phyloP scores from a whole-genome alignment of 1,140 invertebrate species.

The Hestina assimilis region DNA sequence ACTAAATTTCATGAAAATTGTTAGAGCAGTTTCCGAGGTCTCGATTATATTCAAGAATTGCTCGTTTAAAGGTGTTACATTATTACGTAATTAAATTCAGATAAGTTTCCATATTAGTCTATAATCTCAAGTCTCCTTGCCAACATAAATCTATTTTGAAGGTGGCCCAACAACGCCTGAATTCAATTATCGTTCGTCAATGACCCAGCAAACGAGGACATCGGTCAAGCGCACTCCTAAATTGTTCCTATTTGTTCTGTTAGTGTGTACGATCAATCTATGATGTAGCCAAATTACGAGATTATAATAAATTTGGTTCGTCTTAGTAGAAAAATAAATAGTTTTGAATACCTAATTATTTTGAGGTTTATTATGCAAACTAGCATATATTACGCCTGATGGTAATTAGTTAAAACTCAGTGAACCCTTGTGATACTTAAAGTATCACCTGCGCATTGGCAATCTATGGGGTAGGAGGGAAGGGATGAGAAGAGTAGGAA shows the following conservation, averaged over 20 bases:
- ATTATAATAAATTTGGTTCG: background rate
- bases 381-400: too few species aligned
- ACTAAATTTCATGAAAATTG: background rate
- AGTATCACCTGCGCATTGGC: too few species aligned
- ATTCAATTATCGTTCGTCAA: constrained; percentile 28
- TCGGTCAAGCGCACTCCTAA: constrained; percentile 23
- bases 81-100: too few species aligned
- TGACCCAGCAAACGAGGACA: constrained; percentile 28
- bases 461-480: too few species aligned
- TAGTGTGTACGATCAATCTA: constrained; percentile 14
- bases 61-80: too few species aligned
- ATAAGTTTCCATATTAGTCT: background rate
- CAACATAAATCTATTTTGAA: background rate
- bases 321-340: too few species aligned
- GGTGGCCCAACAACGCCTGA: constrained; percentile 2
- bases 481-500: too few species aligned
- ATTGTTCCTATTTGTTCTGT: constrained; percentile 20
- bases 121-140: background rate
- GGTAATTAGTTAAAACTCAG: too few species aligned
- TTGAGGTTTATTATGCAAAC: too few species aligned
- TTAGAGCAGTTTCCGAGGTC: background rate
- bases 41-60: background rate
- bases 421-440: too few species aligned
- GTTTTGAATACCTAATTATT: too few species aligned
- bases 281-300: constrained; percentile 5